A percentile compares a stretch with the other conserved stretches of the same genome.
These are phyloP conservation scores for Drosophila prosaltans DNA, from an alignment of 1,140 invertebrate genomes.

Conservation along the genomic window DNA sequence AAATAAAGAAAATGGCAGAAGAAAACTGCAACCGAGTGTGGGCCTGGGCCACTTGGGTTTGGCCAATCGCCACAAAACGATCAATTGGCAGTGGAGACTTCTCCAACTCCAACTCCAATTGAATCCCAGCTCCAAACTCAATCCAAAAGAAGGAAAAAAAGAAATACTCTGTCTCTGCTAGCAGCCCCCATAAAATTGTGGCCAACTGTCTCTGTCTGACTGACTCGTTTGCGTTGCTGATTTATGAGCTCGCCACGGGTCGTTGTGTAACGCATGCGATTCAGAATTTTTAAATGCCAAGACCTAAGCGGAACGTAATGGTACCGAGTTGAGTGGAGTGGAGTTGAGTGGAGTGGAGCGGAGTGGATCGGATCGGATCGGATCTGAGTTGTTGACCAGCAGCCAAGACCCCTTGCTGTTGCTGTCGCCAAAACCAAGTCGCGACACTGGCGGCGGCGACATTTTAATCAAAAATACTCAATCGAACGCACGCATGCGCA, in stretches of 20 bases:
- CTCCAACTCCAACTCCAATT: conserved; percentile 26
- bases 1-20: conserved; percentile 48
- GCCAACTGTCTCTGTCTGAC: conserved; percentile 66
- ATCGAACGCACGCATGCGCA: conserved; percentile 83
- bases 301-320: conserved; percentile 52
- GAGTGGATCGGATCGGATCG: neutral
- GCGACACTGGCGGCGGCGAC: conserved; percentile 61
- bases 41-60: conserved; percentile 50
- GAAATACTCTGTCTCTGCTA: neutral
- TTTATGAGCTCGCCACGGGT: conserved; percentile 81
- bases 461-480: conserved; percentile 82
- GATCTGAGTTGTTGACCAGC: neutral
- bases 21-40: conserved; percentile 58
- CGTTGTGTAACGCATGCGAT: conserved; percentile 82
- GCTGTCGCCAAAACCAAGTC: conserved; percentile 54
- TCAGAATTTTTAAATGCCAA: conserved; percentile 80
- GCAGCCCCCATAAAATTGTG: conserved; percentile 73
- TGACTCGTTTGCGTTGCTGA: conserved; percentile 73
- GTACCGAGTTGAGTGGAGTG: neutral
- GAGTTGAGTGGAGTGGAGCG: conserved; percentile 37
- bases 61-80: conserved; percentile 75
- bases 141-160: conserved; percentile 7
- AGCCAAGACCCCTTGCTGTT: conserved; percentile 38
- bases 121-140: neutral
- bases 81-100: conserved; percentile 56